phyloP scores from a whole-genome alignment of 37 sponge, comb jelly and placozoan species.

The Corticium candelabrum region DNA sequence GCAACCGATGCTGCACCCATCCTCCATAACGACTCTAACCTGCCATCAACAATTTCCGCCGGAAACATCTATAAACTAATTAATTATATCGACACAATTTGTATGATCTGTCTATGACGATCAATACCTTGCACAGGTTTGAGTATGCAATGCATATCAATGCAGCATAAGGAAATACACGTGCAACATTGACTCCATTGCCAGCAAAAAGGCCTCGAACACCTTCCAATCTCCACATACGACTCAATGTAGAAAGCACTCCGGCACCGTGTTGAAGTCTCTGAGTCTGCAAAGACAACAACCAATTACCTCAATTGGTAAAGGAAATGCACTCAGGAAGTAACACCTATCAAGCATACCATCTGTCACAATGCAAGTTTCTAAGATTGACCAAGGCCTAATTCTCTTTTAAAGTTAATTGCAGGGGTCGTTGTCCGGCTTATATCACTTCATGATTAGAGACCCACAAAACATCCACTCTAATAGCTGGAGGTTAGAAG shows the following conservation, averaged over 20 bases:
- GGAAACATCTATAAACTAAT: neutral
- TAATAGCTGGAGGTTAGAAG: too few species aligned
- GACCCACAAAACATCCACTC: too few species aligned
- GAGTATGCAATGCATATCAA: conserved; percentile 52
- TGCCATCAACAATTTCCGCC: neutral
- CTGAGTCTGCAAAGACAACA: neutral
- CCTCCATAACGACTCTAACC: conserved; percentile 15
- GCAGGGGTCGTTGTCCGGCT: too few species aligned
- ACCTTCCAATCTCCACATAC: conserved; percentile 18
- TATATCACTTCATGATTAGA: too few species aligned
- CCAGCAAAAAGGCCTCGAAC: conserved; percentile 48
- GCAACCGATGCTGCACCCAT: conserved; percentile 43
- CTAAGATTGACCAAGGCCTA: too few species aligned
- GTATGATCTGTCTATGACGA: neutral
- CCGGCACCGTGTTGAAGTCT: neutral
- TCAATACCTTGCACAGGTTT: conserved; percentile 44
- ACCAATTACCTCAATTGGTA: neutral
- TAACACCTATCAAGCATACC: neutral
- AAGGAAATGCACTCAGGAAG: too few species aligned
- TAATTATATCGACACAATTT: neutral
- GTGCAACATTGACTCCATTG: conserved; percentile 56
- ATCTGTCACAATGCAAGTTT: too few species aligned
- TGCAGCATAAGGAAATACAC: conserved; percentile 54
- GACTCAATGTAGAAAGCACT: neutral
- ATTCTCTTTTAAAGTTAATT: too few species aligned